Percentiles rank a stretch among this genome's conserved stretches.
These are phyloP conservation scores for Radopholus similis DNA, from an alignment of 1,140 invertebrate genomes.

Conservation along the genomic window DNA sequence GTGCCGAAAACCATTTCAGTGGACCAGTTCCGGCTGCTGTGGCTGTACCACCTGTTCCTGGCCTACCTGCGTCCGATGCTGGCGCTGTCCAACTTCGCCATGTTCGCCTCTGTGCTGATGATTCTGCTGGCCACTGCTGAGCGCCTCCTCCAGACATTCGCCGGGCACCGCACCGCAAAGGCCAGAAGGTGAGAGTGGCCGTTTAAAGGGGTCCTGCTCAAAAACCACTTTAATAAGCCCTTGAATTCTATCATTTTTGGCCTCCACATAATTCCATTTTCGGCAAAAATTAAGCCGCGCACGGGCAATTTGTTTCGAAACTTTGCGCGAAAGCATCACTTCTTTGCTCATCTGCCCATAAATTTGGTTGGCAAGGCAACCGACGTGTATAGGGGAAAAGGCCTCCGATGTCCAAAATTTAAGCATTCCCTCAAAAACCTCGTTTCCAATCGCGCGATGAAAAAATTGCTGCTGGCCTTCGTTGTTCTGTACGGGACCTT, in stretches of 20 bases:
- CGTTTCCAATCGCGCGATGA: too few species aligned
- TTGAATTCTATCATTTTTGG: too few species aligned
- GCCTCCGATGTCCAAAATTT: too few species aligned
- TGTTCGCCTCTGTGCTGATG: conserved; percentile 57
- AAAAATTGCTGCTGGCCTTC: conserved; percentile 28
- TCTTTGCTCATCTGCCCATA: too few species aligned
- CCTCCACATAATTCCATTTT: too few species aligned
- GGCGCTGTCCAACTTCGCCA: conserved; percentile 43
- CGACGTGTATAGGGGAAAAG: too few species aligned
- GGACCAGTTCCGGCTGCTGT: conserved; percentile 36
- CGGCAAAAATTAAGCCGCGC: too few species aligned
- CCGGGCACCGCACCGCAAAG: conserved; percentile 26
- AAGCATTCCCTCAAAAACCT: too few species aligned
- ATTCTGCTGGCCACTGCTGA: conserved; percentile 55
- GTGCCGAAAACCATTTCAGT: conserved; percentile 1
- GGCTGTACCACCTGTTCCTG: conserved; percentile 52
- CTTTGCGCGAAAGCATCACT: too few species aligned
- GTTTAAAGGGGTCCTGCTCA: conserved; percentile 4
- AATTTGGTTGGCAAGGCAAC: too few species aligned
- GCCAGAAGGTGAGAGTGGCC: conserved; percentile 42
- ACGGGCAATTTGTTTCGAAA: too few species aligned
- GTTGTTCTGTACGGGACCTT: conserved; percentile 31
- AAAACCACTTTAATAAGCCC: neutral
- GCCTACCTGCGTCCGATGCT: conserved; percentile 51
- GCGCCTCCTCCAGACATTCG: conserved; percentile 52